A percentile compares a stretch with the other conserved stretches of the same genome.
Evolutionary conservation across 1,140 invertebrate genomes (phyloP).

Genomic region (Matsumurasca onukii): DNA sequence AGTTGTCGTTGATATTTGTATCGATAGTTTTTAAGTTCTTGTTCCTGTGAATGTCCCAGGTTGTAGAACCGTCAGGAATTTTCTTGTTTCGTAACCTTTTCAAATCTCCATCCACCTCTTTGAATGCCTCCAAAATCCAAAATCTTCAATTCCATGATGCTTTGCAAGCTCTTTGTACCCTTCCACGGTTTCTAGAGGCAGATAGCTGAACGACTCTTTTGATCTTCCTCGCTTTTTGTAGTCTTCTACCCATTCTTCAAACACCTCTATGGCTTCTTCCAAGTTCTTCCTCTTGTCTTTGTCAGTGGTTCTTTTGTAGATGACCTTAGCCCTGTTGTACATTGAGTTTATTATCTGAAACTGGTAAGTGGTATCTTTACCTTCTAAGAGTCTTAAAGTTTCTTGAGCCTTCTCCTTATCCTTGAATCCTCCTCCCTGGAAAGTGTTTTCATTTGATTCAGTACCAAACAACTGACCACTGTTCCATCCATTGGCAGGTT

Average conservation of each 20-base stretch:
- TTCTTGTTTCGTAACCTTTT: constrained; percentile 45
- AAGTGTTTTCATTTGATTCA: constrained; percentile 42
- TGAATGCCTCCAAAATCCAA: constrained; percentile 45
- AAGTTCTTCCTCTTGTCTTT: constrained; percentile 46
- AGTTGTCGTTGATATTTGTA: constrained; percentile 42
- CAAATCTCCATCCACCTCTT: constrained; percentile 46
- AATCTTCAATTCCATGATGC: constrained; percentile 43
- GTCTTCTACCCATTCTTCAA: constrained; percentile 49
- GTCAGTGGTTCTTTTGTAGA: constrained; percentile 49
- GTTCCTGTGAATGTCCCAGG: constrained; percentile 50
- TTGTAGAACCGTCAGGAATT: constrained; percentile 42
- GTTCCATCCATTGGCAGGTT: constrained; percentile 37
- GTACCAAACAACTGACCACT: constrained; percentile 40
- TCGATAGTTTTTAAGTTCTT: constrained; percentile 41
- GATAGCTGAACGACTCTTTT: constrained; percentile 49
- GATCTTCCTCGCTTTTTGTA: constrained; percentile 46
- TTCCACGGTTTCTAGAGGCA: constrained; percentile 46
- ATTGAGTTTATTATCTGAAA: constrained; percentile 49
- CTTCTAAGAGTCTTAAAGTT: constrained; percentile 46
- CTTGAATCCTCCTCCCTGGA: constrained; percentile 48
- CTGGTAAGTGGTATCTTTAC: constrained; percentile 48
- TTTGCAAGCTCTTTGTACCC: constrained; percentile 46
- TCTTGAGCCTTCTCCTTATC: constrained; percentile 49
- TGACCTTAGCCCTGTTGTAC: constrained; percentile 47
- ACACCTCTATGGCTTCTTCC: constrained; percentile 46